Evolutionary conservation across 2,113 vertebrate genomes (phyloP).

Genomic region (Dinomys branickii): DNA sequence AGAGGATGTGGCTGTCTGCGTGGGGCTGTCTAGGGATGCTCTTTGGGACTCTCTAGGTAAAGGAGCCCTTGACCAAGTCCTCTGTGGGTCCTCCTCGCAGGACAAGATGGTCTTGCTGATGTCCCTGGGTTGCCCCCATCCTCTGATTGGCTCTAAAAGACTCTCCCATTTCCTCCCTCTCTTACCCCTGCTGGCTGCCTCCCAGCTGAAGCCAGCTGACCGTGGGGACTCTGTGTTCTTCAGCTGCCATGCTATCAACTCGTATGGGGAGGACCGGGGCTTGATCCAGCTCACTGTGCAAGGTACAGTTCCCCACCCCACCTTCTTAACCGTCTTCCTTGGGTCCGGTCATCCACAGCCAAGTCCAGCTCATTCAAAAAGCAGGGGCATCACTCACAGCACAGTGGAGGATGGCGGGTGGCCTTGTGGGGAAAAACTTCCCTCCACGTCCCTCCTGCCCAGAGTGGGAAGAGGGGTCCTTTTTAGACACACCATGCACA

Average conservation of each 20-base stretch:
- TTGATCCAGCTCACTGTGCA: constrained; percentile 99
- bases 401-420: no score
- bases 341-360: not conserved
- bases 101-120: not conserved
- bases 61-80: not conserved
- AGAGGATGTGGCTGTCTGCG: not conserved
- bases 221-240: constrained; percentile 99
- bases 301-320: constrained; percentile 84
- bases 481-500: not conserved
- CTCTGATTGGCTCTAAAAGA: constrained; percentile 13
- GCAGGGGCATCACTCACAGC: not conserved
- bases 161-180: constrained; percentile 30
- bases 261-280: constrained; percentile 97
- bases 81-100: not conserved
- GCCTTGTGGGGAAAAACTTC: not conserved
- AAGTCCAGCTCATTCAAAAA: not conserved
- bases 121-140: not conserved
- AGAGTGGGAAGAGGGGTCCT: no score
- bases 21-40: not conserved
- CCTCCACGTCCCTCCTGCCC: not conserved
- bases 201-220: constrained; percentile 96
- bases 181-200: not conserved
- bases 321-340: not conserved
- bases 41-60: not conserved
- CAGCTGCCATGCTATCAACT: constrained; percentile 99